A percentile compares a stretch with the other conserved stretches of the same genome.
Evolutionary conservation across 2,113 vertebrate species (phyloP).

Genomic region (Odocoileus hemionus): DNA sequence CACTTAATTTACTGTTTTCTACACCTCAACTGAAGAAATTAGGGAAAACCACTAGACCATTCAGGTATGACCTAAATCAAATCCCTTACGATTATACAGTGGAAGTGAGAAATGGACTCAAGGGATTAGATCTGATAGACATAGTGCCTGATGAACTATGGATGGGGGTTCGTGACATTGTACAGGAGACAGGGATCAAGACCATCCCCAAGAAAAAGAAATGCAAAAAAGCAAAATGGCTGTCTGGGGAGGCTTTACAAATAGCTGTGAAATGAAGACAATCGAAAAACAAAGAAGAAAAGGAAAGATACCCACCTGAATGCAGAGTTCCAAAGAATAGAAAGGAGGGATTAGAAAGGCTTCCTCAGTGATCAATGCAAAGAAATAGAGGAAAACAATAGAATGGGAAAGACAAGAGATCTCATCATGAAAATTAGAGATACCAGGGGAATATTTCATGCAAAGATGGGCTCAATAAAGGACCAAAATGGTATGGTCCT

Average conservation of each 20-base stretch:
- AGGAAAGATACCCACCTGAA: too few relatives aligned
- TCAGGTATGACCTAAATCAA: not conserved
- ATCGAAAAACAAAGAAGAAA: not conserved
- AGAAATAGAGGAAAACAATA: not conserved
- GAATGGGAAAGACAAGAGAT: not conserved
- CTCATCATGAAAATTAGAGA: not conserved
- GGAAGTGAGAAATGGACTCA: not conserved
- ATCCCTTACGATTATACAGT: not conserved
- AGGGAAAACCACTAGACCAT: not conserved
- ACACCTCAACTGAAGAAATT: not conserved
- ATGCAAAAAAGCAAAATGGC: not conserved
- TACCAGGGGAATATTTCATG: not conserved
- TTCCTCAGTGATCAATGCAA: not conserved
- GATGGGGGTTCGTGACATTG: fast-evolving
- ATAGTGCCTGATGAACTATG: not conserved
- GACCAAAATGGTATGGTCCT: not conserved
- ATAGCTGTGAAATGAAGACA: not conserved
- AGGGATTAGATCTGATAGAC: not conserved
- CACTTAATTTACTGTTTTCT: not conserved
- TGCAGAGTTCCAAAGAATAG: too few relatives aligned
- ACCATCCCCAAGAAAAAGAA: not conserved
- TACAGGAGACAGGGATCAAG: not conserved
- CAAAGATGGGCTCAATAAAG: not conserved
- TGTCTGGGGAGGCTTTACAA: not conserved
- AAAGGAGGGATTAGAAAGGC: not conserved